These are phyloP conservation scores for Anthoscopus minutus DNA, from an alignment of 2,113 vertebrate species.

Conservation along the genomic window DNA sequence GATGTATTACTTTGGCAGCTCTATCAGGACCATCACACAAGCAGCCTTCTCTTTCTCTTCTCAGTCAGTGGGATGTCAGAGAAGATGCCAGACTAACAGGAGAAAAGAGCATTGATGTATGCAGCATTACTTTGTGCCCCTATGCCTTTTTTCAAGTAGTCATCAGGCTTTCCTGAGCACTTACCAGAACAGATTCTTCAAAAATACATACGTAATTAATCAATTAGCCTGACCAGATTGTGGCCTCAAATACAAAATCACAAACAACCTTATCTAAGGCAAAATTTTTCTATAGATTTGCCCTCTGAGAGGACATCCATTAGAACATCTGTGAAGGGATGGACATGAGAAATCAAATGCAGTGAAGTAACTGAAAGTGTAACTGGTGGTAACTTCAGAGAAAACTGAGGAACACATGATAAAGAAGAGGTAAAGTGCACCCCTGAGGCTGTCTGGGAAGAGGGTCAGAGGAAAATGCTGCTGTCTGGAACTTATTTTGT, in stretches of 20 bases:
- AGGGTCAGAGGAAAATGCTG: background rate
- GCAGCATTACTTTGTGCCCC: background rate
- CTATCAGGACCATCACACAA: background rate
- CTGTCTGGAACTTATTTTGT: conserved; percentile 21
- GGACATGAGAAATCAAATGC: background rate
- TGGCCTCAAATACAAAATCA: background rate
- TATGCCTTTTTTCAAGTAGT: background rate
- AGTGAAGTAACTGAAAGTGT: background rate
- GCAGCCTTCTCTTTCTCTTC: background rate
- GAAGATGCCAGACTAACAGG: background rate
- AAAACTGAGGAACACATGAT: background rate
- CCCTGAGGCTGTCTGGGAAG: conserved; percentile 14
- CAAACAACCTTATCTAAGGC: background rate
- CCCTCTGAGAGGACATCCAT: background rate
- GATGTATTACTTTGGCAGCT: background rate
- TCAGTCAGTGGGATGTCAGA: background rate
- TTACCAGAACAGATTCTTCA: background rate
- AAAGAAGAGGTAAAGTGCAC: background rate
- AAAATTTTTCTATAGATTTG: background rate
- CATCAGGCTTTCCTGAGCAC: background rate
- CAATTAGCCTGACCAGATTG: background rate
- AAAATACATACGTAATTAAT: background rate
- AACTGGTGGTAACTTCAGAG: conserved; percentile 7
- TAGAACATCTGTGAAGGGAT: background rate
- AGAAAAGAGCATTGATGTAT: background rate